These are phyloP conservation scores for Girardinus metallicus DNA, from an alignment of 2,797 vertebrate genomes.

Conservation along the genomic window DNA sequence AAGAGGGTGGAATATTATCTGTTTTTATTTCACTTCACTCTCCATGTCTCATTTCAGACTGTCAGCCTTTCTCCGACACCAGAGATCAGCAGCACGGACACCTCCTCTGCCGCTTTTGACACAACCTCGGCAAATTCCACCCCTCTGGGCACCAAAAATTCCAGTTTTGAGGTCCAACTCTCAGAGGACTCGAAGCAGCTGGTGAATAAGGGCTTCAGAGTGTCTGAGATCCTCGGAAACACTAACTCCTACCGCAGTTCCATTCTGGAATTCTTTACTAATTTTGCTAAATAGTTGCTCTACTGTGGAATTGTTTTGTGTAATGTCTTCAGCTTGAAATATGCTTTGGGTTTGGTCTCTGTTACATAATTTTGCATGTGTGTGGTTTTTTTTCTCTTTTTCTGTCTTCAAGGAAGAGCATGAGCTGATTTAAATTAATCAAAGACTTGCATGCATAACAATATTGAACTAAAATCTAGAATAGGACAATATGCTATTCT, in stretches of 20 bases:
- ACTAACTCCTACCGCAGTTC: slow-evolving; percentile 73
- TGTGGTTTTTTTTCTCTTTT: slow-evolving; percentile 47
- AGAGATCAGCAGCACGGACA: slow-evolving; percentile 85
- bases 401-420: slow-evolving; percentile 48
- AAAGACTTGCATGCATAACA: slow-evolving; percentile 60
- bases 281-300: slow-evolving; percentile 73
- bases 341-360: slow-evolving; percentile 52
- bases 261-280: slow-evolving; percentile 79
- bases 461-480: slow-evolving; percentile 57
- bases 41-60: slow-evolving; percentile 79
- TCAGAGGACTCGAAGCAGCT: slow-evolving; percentile 86
- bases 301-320: slow-evolving; percentile 33
- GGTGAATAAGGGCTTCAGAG: slow-evolving; percentile 88
- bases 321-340: slow-evolving; percentile 45
- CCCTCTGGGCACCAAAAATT: slow-evolving; percentile 84
- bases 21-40: neutral
- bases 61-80: slow-evolving; percentile 90
- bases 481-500: slow-evolving; percentile 37
- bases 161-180: slow-evolving; percentile 86
- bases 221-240: slow-evolving; percentile 82
- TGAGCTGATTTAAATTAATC: slow-evolving; percentile 37
- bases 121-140: slow-evolving; percentile 81
- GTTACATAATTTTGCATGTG: slow-evolving; percentile 32
- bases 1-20: slow-evolving; percentile 9
- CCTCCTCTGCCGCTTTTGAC: slow-evolving; percentile 84